These are phyloP conservation scores for Typhlomys cinereus DNA, from an alignment of 2,113 vertebrate genomes.

Conservation along the genomic window DNA sequence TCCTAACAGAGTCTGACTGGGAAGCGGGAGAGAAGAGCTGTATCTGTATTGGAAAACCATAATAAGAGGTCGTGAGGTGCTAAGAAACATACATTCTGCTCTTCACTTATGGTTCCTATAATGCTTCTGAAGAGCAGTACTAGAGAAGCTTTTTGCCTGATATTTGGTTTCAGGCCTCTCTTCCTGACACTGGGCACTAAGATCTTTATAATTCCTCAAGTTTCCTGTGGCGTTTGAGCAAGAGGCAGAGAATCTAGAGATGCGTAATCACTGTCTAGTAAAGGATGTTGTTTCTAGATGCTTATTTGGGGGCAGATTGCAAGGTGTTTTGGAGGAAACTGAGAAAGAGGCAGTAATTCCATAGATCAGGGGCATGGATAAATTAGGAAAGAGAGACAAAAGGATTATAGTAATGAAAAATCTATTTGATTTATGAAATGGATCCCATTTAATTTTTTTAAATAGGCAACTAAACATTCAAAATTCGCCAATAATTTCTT, in stretches of 20 bases:
- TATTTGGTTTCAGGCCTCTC: background rate
- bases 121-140: background rate
- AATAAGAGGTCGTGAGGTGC: background rate
- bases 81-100: background rate
- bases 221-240: background rate
- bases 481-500: background rate
- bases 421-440: background rate
- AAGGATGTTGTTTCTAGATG: background rate
- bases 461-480: conserved; percentile 22
- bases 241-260: background rate
- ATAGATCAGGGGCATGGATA: background rate
- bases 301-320: background rate
- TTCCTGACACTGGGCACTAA: background rate
- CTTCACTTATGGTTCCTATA: background rate
- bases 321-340: background rate
- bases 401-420: background rate
- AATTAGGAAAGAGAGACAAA: conserved; percentile 7
- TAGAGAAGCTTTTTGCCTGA: background rate
- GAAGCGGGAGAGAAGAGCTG: background rate
- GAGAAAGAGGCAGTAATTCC: background rate
- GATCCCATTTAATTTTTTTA: background rate
- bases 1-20: background rate
- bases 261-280: background rate
- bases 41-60: background rate
- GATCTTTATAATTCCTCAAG: background rate